These are phyloP conservation scores for Mormyrops attenuatus DNA, from an alignment of 2,797 vertebrate species.

Conservation along the genomic window DNA sequence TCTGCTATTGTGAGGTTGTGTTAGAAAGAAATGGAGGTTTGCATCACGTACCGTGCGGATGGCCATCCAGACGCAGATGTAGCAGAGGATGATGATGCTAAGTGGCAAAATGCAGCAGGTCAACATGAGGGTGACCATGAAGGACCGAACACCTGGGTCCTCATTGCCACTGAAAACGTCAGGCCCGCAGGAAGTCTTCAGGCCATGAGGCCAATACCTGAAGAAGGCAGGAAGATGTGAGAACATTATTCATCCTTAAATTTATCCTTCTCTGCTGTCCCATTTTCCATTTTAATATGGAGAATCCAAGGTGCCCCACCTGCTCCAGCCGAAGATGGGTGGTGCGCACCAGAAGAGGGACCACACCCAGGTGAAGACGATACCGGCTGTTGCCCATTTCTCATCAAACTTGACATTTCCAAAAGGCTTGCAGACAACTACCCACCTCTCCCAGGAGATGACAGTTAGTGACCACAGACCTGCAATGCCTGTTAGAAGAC, in stretches of 20 bases:
- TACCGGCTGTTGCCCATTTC: slow-evolving; percentile 68
- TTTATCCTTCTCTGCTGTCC: background rate
- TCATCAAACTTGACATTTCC: slow-evolving; percentile 82
- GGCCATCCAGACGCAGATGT: slow-evolving; percentile 77
- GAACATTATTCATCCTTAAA: background rate
- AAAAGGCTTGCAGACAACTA: slow-evolving; percentile 87
- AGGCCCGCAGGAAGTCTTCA: slow-evolving; percentile 72
- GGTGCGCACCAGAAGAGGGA: slow-evolving; percentile 67
- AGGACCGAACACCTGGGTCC: slow-evolving; percentile 73
- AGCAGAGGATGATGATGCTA: slow-evolving; percentile 72
- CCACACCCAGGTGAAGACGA: slow-evolving; percentile 79
- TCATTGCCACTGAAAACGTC: slow-evolving; percentile 82
- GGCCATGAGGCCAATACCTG: slow-evolving; percentile 84
- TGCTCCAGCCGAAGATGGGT: slow-evolving; percentile 85
- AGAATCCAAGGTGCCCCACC: slow-evolving; percentile 47
- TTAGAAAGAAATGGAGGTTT: background rate
- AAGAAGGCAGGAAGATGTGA: background rate
- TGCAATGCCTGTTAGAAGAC: slow-evolving; percentile 63
- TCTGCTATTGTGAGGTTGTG: background rate
- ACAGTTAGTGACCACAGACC: slow-evolving; percentile 80
- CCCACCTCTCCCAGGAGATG: slow-evolving; percentile 86
- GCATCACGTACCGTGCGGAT: slow-evolving; percentile 66
- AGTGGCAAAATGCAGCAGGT: slow-evolving; percentile 76
- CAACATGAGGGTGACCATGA: slow-evolving; percentile 75
- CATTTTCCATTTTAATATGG: background rate